Conservation (phyloP, 2,113 vertebrate species). For the Sinocyclocheilus rhinocerous region DNA sequence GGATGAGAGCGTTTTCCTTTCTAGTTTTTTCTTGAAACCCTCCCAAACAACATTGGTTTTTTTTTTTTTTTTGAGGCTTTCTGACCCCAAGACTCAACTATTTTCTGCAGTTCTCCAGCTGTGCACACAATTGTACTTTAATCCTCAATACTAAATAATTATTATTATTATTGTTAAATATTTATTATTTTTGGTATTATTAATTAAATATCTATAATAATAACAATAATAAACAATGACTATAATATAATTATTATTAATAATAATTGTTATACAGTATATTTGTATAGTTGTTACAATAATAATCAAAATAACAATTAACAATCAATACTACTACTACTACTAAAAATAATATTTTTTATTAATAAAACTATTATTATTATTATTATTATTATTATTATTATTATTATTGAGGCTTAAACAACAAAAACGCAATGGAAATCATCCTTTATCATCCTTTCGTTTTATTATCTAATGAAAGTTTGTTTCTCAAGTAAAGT, state of each 20-base stretch:
- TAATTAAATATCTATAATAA: neutral
- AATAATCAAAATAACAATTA: too few species aligned
- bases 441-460: neutral
- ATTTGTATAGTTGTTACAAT: neutral
- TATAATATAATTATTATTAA: neutral
- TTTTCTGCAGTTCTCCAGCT: too few species aligned
- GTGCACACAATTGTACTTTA: too few species aligned
- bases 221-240: neutral
- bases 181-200: neutral
- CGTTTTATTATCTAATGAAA: neutral
- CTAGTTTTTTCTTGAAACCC: too few species aligned
- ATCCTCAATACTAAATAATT: too few species aligned
- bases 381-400: neutral
- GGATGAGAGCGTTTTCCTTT: too few species aligned
- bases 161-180: neutral
- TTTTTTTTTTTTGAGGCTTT: too few species aligned
- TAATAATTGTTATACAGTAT: neutral
- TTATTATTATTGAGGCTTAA: neutral
- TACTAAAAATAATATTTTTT: too few species aligned
- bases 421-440: neutral
- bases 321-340: too few species aligned
- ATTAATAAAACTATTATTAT: neutral
- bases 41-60: too few species aligned
- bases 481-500: neutral
- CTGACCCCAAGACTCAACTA: too few species aligned